Evolutionary conservation across 2,888 invertebrate species (phyloP).

Genomic region (Euplagia quadripunctaria): DNA sequence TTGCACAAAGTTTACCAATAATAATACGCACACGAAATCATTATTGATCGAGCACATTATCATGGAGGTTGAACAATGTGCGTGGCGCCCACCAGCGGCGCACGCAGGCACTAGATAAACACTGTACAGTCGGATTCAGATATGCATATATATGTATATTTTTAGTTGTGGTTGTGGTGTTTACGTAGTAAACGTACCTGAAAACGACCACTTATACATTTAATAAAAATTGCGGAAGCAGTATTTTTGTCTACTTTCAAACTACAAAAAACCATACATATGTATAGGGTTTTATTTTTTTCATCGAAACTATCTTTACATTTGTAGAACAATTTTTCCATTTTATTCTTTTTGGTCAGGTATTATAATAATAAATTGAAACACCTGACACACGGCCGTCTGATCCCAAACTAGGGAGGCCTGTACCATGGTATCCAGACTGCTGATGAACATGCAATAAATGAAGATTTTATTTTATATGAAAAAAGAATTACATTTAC

Average conservation of each 20-base stretch:
- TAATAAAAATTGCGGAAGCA: no score
- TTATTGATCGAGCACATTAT: slow-evolving; percentile 11
- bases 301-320: not conserved
- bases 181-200: no score
- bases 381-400: no score
- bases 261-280: no score
- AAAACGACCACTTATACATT: no score
- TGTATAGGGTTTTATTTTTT: no score
- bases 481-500: not conserved
- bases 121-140: slow-evolving; percentile 4
- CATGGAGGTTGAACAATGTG: slow-evolving; percentile 5
- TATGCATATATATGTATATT: not conserved
- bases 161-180: not conserved
- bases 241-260: no score
- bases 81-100: slow-evolving; percentile 17
- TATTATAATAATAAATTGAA: no score
- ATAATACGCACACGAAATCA: not conserved
- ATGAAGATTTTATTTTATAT: not conserved
- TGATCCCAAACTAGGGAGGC: no score
- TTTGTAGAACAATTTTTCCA: not conserved
- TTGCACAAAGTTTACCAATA: slow-evolving; percentile 8
- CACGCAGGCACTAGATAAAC: slow-evolving; percentile 11
- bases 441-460: not conserved
- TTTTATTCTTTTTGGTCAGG: not conserved
- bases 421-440: no score